Base-by-base conservation (phyloP, 2,888 invertebrate genomes). In the Leptura quadrifasciata region DNA sequence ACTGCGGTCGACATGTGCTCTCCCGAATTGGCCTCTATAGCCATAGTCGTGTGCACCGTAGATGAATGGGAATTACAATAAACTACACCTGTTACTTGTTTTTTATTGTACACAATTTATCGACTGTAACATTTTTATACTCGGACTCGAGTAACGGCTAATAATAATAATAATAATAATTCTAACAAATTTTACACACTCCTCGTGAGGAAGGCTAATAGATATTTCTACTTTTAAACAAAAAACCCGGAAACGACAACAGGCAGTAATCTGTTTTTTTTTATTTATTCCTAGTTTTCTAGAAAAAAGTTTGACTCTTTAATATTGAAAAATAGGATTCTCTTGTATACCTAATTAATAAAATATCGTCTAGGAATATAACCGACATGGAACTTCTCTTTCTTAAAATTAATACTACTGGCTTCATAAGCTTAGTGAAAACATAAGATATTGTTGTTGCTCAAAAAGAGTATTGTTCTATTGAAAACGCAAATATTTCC, bases 361-460 rank as follows among this genome's bases (percentile, higher is more conserved):
- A 52, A 54, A 79, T 60, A 68, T 81, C 79, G 27, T 81, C 77
- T 12, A 9, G 79, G 39, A 57, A 77, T 80, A 1, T 3, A 8
- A 35, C 35, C 2, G n/a, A 12, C 12, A n/a, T 1, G 15, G 82
- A 67, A 57, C 75, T 68, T 24, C 31, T 52, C 0, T 27, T 24
- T 67, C 75, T 52, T 68, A 75, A 70, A 18, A 39, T 17, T 10
- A 58, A 47, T 17, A 79, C 10, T 21, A 77, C 67, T 15, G 78
- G 79, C 60, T 80, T 80, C 74, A 78, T 74, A 15, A 80, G 10
- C 52, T 80, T 80, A 20, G 81, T 80, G 47, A 15, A 47, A 1
- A 47, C 15, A 47, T 1, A 47, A 15, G 47, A 4, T 0, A 2
- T 15, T 15, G 47, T 15, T 47, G 47, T 1, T 3, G 15, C 15